A percentile compares a stretch with the other conserved stretches of the same genome.
phyloP scores from a whole-genome alignment of 2,888 invertebrate genomes.

The Steinernema carpocapsae region DNA sequence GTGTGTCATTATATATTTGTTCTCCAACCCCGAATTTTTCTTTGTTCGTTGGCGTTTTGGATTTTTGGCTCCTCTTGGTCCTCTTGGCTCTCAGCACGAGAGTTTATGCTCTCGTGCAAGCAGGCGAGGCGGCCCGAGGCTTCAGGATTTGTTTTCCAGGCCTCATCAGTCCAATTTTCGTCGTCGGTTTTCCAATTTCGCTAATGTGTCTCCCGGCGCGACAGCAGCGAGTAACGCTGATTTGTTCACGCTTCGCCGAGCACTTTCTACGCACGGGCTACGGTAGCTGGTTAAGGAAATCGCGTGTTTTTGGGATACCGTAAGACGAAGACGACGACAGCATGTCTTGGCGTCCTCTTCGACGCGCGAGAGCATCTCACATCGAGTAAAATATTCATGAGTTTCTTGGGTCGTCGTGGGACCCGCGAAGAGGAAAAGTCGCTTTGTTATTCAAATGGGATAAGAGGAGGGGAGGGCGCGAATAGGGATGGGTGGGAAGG shows the following conservation, averaged over 20 bases:
- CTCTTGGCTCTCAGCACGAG: not conserved
- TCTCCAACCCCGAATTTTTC: not conserved
- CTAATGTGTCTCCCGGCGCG: constrained; percentile 13
- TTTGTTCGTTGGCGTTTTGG: not conserved
- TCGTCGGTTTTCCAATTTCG: constrained; percentile 5
- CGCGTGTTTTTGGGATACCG: not conserved
- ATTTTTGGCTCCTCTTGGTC: not conserved
- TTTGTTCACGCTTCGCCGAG: not conserved
- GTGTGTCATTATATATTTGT: constrained; percentile 21
- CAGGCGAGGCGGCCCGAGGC: no score
- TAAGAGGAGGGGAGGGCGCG: not conserved
- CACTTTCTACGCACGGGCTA: not conserved
- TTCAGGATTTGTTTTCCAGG: no score
- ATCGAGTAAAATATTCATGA: constrained; percentile 28
- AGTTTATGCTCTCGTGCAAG: not conserved
- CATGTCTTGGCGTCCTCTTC: not conserved
- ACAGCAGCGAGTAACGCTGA: not conserved
- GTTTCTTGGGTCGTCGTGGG: not conserved
- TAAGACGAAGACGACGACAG: constrained; percentile 4
- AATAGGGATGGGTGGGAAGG: not conserved
- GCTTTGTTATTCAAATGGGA: constrained; percentile 27
- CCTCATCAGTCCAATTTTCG: not conserved
- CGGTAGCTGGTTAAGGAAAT: not conserved
- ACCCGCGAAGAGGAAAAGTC: constrained; percentile 6
- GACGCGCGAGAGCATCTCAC: constrained; percentile 4